phyloP scores from a whole-genome alignment of 2,113 vertebrate species.

The Myiozetetes cayanensis region DNA sequence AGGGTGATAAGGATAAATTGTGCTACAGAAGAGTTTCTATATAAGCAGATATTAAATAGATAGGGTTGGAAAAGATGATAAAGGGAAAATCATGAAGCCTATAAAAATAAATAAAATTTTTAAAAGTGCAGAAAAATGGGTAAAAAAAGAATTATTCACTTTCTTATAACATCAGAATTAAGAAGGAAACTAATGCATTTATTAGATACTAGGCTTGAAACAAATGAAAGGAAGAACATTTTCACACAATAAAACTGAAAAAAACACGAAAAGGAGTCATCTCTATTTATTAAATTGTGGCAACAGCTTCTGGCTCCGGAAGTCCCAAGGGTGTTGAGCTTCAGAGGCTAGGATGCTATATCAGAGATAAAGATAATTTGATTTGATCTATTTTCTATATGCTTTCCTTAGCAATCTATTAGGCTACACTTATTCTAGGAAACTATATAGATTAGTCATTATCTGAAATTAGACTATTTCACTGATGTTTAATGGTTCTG shows the following conservation, averaged over 20 bases:
- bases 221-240: neutral
- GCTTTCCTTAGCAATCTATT: neutral
- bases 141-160: neutral
- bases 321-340: neutral
- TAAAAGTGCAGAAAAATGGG: neutral
- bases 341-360: neutral
- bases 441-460: neutral
- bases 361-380: neutral
- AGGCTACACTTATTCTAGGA: neutral
- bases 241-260: neutral
- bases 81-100: neutral
- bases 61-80: neutral
- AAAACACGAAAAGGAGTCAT: neutral
- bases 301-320: neutral
- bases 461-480: neutral
- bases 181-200: neutral
- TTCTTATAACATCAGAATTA: neutral
- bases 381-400: neutral
- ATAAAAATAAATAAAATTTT: neutral
- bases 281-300: neutral
- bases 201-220: neutral
- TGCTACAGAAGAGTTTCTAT: neutral
- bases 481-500: neutral
- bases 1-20: neutral
- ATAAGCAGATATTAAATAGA: neutral